Conservation (phyloP, 2,888 invertebrate species). For the Brachyptera putata region DNA sequence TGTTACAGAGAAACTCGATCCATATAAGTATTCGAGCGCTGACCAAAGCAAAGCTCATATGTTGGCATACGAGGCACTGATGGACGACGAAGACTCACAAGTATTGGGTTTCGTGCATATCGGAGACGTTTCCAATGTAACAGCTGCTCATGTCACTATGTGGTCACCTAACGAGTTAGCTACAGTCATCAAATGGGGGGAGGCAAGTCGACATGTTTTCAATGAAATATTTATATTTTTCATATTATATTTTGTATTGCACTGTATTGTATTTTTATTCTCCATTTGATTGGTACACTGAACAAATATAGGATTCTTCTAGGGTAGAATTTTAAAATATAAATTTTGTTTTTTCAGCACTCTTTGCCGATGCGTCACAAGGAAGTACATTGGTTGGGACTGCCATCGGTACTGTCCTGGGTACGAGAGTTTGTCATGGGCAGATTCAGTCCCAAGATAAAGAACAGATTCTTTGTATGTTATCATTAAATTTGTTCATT, state of each 20-base stretch:
- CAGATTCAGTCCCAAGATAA: constrained; percentile 67
- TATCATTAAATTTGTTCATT: background rate
- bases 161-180: constrained; percentile 66
- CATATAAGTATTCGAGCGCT: constrained; percentile 68
- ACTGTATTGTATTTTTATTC: too few species aligned
- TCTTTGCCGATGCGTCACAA: constrained; percentile 77
- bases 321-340: background rate
- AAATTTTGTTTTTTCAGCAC: constrained; percentile 51
- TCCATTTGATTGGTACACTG: too few species aligned
- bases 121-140: constrained; percentile 69
- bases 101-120: constrained; percentile 74
- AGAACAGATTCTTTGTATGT: constrained; percentile 59
- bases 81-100: constrained; percentile 79
- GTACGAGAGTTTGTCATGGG: constrained; percentile 68
- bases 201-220: constrained; percentile 56
- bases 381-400: constrained; percentile 65
- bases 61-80: constrained; percentile 69
- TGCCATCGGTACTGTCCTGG: constrained; percentile 68
- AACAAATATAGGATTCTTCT: background rate
- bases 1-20: constrained; percentile 67
- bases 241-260: too few species aligned
- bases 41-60: constrained; percentile 76
- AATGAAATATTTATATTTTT: too few species aligned
- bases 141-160: constrained; percentile 68
- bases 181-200: constrained; percentile 62